These are phyloP conservation scores for Batillaria attramentaria DNA, from an alignment of 1,140 invertebrate genomes.

Conservation along the genomic window DNA sequence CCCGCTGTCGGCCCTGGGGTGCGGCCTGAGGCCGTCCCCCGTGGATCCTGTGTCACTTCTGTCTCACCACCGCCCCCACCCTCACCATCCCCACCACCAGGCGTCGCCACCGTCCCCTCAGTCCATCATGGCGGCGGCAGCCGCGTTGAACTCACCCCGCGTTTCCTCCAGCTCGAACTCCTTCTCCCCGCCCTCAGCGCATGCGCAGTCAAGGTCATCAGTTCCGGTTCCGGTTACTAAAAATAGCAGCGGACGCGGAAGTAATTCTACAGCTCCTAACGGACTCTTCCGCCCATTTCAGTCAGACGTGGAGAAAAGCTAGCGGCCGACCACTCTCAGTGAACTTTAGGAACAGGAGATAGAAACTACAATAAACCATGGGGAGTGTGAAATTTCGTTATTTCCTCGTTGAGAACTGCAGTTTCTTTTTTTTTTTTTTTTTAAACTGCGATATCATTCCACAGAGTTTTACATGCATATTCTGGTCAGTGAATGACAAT, in stretches of 20 bases:
- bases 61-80: background rate
- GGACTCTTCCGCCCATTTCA: conserved; percentile 58
- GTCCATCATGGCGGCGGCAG: background rate
- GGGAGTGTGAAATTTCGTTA: too few species aligned
- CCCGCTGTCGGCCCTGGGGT: background rate
- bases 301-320: conserved; percentile 50
- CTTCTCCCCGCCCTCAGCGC: background rate
- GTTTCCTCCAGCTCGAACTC: background rate
- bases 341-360: too few species aligned
- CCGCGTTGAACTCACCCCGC: background rate
- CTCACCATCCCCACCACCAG: background rate
- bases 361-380: too few species aligned
- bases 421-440: conserved; percentile 4
- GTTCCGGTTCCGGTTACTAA: conserved; percentile 41
- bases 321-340: too few species aligned
- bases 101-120: background rate
- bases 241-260: conserved; percentile 15
- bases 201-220: conserved; percentile 5
- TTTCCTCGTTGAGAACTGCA: too few species aligned
- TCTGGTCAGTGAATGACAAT: too few species aligned
- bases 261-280: conserved; percentile 48
- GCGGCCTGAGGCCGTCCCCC: background rate
- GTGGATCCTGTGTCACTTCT: background rate
- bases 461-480: too few species aligned
- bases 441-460: background rate